A percentile compares a stretch with the other conserved stretches of the same genome.
These are phyloP conservation scores for Syncerus caffer DNA, from an alignment of 2,797 vertebrate genomes.

Conservation along the genomic window DNA sequence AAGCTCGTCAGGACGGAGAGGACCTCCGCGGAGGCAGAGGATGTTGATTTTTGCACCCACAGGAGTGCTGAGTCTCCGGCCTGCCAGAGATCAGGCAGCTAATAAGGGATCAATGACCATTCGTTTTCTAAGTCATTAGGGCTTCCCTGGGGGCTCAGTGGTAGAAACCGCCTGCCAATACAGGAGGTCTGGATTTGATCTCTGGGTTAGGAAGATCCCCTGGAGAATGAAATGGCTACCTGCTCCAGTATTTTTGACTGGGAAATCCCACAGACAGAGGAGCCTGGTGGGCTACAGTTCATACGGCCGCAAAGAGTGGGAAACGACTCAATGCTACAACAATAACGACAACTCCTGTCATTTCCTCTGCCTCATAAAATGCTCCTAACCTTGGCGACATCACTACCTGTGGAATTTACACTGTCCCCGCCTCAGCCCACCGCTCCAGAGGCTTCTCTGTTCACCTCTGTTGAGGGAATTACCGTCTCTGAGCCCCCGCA, in stretches of 20 bases:
- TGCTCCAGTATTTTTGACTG: fast-evolving
- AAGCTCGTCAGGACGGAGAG: too few species aligned
- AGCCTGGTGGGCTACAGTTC: not conserved
- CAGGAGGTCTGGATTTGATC: not conserved
- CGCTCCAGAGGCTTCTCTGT: not conserved
- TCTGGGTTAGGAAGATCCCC: not conserved
- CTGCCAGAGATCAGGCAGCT: fast-evolving
- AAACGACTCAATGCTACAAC: not conserved
- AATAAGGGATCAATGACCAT: fast-evolving
- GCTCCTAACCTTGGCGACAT: not conserved
- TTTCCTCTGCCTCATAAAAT: not conserved
- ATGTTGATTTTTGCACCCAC: not conserved
- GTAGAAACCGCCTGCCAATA: not conserved
- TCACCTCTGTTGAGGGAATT: not conserved
- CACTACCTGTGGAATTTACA: too few species aligned
- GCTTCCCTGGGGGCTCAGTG: not conserved
- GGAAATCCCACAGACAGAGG: not conserved
- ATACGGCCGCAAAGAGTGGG: fast-evolving
- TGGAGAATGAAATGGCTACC: not conserved
- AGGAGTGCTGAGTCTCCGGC: fast-evolving
- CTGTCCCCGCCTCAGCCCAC: fast-evolving
- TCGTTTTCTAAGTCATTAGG: not conserved
- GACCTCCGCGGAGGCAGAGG: too few species aligned
- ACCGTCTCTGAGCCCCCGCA: not conserved
- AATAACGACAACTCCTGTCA: not conserved